phyloP scores from a whole-genome alignment of 2,797 vertebrate genomes.

The Schizopygopsis pylzovi region DNA sequence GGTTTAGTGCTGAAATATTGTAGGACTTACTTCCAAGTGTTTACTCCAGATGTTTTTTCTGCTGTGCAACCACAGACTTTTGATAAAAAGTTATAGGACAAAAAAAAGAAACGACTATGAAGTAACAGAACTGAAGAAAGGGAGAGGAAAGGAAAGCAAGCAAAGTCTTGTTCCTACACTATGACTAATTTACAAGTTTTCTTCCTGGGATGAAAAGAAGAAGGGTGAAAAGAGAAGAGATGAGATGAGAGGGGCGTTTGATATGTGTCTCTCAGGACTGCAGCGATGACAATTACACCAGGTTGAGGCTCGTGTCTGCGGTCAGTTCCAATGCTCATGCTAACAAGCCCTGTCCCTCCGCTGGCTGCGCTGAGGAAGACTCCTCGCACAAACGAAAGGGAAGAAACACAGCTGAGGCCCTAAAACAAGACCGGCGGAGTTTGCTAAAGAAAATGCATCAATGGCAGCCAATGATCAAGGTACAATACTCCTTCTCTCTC shows the following conservation, averaged over 20 bases:
- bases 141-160: conserved; percentile 32
- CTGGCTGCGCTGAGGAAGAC: conserved; percentile 87
- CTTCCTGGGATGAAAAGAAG: conserved; percentile 77
- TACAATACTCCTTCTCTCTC: conserved; percentile 73
- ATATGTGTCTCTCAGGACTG: conserved; percentile 94
- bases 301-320: conserved; percentile 86
- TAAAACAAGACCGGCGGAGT: conserved; percentile 80
- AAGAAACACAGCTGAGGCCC: conserved; percentile 69
- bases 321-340: conserved; percentile 95
- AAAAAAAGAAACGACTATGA: conserved; percentile 77
- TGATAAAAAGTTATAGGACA: conserved; percentile 84
- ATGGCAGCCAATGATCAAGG: conserved; percentile 87
- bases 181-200: conserved; percentile 91
- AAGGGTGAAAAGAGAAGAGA: conserved; percentile 40
- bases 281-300: conserved; percentile 98
- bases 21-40: conserved; percentile 65
- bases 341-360: conserved; percentile 96
- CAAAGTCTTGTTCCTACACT: conserved; percentile 83
- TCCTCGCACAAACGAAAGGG: conserved; percentile 85
- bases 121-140: conserved; percentile 59
- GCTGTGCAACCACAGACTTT: conserved; percentile 77
- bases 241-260: conserved; percentile 90
- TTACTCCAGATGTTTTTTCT: conserved; percentile 82
- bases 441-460: conserved; percentile 87
- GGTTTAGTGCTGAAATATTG: neutral